These are phyloP conservation scores for Piscicola geometra DNA, from an alignment of 2,888 invertebrate genomes.

Conservation along the genomic window DNA sequence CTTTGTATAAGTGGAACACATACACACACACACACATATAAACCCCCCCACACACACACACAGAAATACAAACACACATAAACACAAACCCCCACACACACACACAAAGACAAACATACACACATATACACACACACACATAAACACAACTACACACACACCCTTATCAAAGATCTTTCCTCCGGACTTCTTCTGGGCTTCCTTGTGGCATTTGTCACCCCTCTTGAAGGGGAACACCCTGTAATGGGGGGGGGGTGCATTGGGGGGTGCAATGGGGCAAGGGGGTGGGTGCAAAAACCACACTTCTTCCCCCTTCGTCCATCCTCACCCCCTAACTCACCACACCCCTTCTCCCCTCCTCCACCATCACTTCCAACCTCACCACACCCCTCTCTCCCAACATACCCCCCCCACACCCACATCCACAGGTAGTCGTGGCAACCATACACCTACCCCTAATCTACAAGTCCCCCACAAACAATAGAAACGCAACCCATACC, in stretches of 20 bases:
- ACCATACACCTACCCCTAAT: conserved; percentile 53
- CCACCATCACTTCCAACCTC: too few relatives aligned
- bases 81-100: conserved; percentile 10
- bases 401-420: too few relatives aligned
- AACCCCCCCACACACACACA: not conserved
- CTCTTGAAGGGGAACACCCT: conserved; percentile 81
- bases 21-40: conserved; percentile 18
- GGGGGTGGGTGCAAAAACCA: too few relatives aligned
- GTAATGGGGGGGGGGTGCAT: conserved; percentile 11
- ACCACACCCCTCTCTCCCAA: too few relatives aligned
- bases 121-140: conserved; percentile 18
- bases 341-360: too few relatives aligned
- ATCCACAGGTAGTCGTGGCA: not conserved
- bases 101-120: conserved; percentile 2
- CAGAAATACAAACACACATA: not conserved
- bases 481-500: too few relatives aligned
- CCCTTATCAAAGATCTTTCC: conserved; percentile 62
- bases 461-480: too few relatives aligned
- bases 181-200: conserved; percentile 54
- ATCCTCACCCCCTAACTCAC: too few relatives aligned
- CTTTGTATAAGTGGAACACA: not conserved
- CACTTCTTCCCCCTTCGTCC: too few relatives aligned
- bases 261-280: too few relatives aligned
- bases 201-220: conserved; percentile 61
- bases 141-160: conserved; percentile 16